These are phyloP conservation scores for Centropus bengalensis DNA, from an alignment of 2,113 vertebrate species.

Conservation along the genomic window DNA sequence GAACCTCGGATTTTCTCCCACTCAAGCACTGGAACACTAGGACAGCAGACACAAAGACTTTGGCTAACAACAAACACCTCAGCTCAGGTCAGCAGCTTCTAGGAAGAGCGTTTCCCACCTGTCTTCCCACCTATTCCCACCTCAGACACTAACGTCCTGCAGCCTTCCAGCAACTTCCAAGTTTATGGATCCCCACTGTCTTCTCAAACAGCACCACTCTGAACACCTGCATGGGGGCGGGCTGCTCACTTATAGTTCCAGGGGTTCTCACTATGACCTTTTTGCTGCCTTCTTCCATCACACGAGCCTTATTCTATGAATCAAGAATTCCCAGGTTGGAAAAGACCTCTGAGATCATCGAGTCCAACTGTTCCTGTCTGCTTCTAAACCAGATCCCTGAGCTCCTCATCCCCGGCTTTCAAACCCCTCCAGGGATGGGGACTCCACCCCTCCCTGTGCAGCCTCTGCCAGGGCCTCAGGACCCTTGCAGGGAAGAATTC, in stretches of 20 bases:
- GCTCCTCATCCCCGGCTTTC: too few species aligned
- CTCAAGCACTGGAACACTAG: background rate
- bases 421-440: too few species aligned
- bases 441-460: too few species aligned
- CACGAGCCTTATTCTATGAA: too few species aligned
- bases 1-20: background rate
- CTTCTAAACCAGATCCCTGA: too few species aligned
- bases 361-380: too few species aligned
- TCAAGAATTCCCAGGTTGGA: too few species aligned
- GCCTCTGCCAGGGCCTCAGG: too few species aligned
- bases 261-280: background rate
- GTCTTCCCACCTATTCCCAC: background rate
- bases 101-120: background rate
- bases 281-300: background rate
- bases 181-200: background rate
- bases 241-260: background rate
- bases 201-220: background rate
- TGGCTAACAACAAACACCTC: background rate
- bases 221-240: background rate
- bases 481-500: too few species aligned
- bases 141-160: background rate
- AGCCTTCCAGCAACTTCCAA: background rate
- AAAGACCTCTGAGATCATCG: too few species aligned
- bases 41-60: background rate
- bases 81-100: background rate